Evolutionary conservation across 1,140 invertebrate genomes (phyloP).

Genomic region (Ptiloglossa arizonensis): DNA sequence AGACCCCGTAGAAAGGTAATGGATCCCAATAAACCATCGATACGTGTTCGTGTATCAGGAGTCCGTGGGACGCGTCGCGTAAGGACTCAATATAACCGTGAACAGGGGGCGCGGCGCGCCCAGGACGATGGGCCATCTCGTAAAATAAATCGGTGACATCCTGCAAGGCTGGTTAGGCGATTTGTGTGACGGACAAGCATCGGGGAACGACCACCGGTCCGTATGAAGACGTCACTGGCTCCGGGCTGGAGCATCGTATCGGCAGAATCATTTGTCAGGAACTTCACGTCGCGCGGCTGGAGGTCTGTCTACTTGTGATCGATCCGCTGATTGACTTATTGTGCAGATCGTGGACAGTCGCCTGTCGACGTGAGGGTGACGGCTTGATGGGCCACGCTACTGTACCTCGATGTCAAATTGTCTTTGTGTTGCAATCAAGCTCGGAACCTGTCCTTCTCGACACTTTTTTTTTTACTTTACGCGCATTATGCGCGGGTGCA

Average conservation of each 20-base stretch:
- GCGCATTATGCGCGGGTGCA: no score
- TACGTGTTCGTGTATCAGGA: constrained; percentile 53
- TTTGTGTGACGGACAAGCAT: constrained; percentile 72
- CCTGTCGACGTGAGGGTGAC: constrained; percentile 36
- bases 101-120: constrained; percentile 51
- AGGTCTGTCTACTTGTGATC: constrained; percentile 59
- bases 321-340: constrained; percentile 64
- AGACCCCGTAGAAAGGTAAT: constrained; percentile 64
- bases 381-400: constrained; percentile 17
- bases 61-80: constrained; percentile 46
- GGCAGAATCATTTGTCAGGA: constrained; percentile 74
- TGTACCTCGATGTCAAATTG: constrained; percentile 6
- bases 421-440: neutral
- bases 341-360: constrained; percentile 37
- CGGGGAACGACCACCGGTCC: constrained; percentile 29
- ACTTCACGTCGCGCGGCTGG: constrained; percentile 58
- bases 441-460: neutral
- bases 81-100: constrained; percentile 63
- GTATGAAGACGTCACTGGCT: constrained; percentile 71
- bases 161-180: constrained; percentile 71
- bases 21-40: constrained; percentile 75
- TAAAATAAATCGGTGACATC: constrained; percentile 78
- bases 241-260: constrained; percentile 54
- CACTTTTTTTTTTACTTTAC: neutral
- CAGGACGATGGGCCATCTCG: constrained; percentile 60